Conservation (phyloP, 2,113 vertebrate genomes). For the Mohoua ochrocephala region DNA sequence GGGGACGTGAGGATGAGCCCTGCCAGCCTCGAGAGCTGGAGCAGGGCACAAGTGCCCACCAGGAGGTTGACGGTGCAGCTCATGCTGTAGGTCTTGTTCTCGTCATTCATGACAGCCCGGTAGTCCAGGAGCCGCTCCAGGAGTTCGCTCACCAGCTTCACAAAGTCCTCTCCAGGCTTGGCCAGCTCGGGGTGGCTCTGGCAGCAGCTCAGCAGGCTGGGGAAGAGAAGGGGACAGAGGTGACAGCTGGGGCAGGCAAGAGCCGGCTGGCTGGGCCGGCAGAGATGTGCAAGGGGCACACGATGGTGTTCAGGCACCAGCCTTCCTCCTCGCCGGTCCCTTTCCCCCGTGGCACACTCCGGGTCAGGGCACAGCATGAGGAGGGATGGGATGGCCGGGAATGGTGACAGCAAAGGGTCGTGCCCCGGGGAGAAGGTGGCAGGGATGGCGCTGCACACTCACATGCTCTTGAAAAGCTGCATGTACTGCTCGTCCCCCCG, state of each 20-base stretch:
- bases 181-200: conserved; percentile 14
- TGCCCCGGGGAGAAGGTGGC: not conserved
- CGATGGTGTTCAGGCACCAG: rapidly evolving
- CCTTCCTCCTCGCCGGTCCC: too few species aligned
- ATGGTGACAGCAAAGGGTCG: not conserved
- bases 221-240: not conserved
- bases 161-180: not conserved
- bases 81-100: conserved; percentile 70
- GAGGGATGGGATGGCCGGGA: not conserved
- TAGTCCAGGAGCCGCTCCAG: conserved; percentile 65
- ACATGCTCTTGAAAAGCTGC: conserved; percentile 58
- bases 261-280: not conserved
- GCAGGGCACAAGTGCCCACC: not conserved
- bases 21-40: not conserved
- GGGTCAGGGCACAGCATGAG: not conserved
- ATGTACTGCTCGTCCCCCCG: conserved; percentile 60
- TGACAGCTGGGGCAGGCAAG: too few species aligned
- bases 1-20: not conserved
- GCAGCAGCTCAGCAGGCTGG: conserved; percentile 56
- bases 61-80: conserved; percentile 66
- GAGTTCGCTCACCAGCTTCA: conserved; percentile 24
- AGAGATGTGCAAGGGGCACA: not conserved
- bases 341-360: rapidly evolving
- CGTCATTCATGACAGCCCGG: conserved; percentile 49
- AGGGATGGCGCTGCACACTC: not conserved